Evolutionary conservation across 1,140 invertebrate species (phyloP), one percentile per base, ranked within the genome.

Genomic region (Eurosta solidaginis): DNA sequence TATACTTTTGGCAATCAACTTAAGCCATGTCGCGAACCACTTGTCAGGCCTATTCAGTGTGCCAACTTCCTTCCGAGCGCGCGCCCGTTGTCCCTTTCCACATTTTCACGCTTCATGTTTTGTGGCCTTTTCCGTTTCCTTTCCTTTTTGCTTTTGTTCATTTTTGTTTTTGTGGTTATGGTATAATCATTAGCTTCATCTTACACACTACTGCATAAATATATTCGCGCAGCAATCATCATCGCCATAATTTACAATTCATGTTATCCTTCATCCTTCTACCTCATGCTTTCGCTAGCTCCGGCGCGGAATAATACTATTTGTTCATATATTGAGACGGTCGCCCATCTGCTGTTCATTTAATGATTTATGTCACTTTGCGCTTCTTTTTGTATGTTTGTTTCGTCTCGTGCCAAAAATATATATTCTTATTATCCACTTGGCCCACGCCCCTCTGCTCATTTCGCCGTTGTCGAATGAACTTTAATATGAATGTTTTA

Each of bases 231-330:
- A n/a, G n/a, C n/a, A 54, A 54, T 63, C 59, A 63, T 63, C 33
- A n/a, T 68, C 59, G 27, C 59, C 59, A 68, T 42, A 68, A 68
- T 68, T 68, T 68, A 68, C 59, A 40, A 68, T 22, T n/a, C n/a
- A 7, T 68, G 59, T 7, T 22, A 68, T 40, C 59, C 59, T 68
- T 40, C 33, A 33, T 20, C n/a, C 59, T 33, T 1, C 17, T n/a
- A n/a, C n/a, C n/a, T n/a, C n/a, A n/a, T n/a, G 36, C 25, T n/a
- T 4, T 6, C 45, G 45, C 14, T 29, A n/a, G 14, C 29, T 27
- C 29, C 25, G 12, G n/a, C n/a, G n/a, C n/a, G n/a, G n/a, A 33
- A 27, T 14, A 20, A 22, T 40, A 12, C 27, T 17, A 6, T 36
- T 6, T 9, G 59, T 27, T 20, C 5, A 12, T 33, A 12, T 29